Evolutionary conservation across 2,797 vertebrate genomes (phyloP).

Genomic region (Alca torda): DNA sequence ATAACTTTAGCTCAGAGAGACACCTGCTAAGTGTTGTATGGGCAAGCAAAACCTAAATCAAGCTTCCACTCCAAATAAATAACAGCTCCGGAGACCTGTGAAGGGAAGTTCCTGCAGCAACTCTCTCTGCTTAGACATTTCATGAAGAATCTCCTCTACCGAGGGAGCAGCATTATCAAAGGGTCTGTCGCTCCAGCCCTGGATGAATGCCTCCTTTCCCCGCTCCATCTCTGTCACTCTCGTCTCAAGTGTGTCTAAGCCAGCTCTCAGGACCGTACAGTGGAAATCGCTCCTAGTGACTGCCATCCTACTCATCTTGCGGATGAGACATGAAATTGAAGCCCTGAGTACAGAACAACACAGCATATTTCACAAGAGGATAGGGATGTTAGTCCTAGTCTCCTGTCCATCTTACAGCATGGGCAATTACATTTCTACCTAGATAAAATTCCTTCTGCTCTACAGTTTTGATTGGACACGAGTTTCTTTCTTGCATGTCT

Average conservation of each 20-base stretch:
- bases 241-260: neutral
- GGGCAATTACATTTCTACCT: slow-evolving; percentile 25
- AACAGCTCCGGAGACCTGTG: neutral
- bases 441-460: slow-evolving; percentile 3
- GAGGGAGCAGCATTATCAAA: slow-evolving; percentile 15
- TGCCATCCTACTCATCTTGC: slow-evolving; percentile 40
- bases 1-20: slow-evolving; percentile 44
- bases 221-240: slow-evolving; percentile 11
- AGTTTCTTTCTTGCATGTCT: neutral
- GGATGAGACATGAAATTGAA: slow-evolving; percentile 48
- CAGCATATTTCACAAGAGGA: neutral
- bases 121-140: slow-evolving; percentile 3
- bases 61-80: slow-evolving; percentile 45
- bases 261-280: neutral
- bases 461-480: neutral
- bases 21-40: slow-evolving; percentile 27
- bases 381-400: neutral
- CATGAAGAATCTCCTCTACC: slow-evolving; percentile 38
- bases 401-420: slow-evolving; percentile 19
- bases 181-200: slow-evolving; percentile 23
- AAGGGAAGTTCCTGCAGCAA: slow-evolving; percentile 37
- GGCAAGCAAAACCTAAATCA: slow-evolving; percentile 59
- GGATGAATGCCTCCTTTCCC: slow-evolving; percentile 28
- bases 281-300: neutral
- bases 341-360: slow-evolving; percentile 5